phyloP scores from a whole-genome alignment of 2,113 vertebrate species.

The Phrynocephalus versicolor region DNA sequence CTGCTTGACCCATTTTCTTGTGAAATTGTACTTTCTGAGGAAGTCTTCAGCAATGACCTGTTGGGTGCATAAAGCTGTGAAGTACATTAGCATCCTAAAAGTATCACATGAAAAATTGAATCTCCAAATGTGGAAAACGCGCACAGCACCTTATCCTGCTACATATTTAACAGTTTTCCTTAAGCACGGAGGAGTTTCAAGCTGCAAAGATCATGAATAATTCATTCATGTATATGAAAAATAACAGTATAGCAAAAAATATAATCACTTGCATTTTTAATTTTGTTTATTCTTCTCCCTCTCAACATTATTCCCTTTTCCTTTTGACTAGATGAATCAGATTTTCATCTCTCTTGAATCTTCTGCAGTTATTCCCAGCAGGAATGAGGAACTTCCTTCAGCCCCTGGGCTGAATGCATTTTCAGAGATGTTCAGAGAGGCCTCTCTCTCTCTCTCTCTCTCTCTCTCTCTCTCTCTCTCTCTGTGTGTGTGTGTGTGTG shows the following conservation, averaged over 20 bases:
- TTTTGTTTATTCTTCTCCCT: slow-evolving; percentile 41
- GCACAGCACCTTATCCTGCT: slow-evolving; percentile 44
- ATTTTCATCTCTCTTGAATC: slow-evolving; percentile 28
- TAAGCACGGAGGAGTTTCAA: slow-evolving; percentile 44
- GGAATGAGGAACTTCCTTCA: too few relatives aligned
- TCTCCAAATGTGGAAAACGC: slow-evolving; percentile 50
- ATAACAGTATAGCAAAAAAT: slow-evolving; percentile 44
- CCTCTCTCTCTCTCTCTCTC: too few relatives aligned
- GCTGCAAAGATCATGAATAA: slow-evolving; percentile 59
- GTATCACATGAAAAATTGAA: slow-evolving; percentile 41
- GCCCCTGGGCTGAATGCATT: too few relatives aligned
- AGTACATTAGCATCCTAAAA: slow-evolving; percentile 60
- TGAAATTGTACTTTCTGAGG: slow-evolving; percentile 46
- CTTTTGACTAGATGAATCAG: slow-evolving; percentile 40
- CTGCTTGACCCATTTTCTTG: slow-evolving; percentile 35
- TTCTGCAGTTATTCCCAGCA: slow-evolving; percentile 32
- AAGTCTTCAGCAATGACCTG: slow-evolving; percentile 29
- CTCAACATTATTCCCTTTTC: background rate
- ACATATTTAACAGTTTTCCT: slow-evolving; percentile 56
- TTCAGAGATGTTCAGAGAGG: too few relatives aligned
- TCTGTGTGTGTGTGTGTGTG: too few relatives aligned
- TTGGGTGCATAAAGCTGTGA: slow-evolving; percentile 53
- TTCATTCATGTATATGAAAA: slow-evolving; percentile 55
- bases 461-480: too few relatives aligned
- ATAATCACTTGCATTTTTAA: slow-evolving; percentile 40